phyloP scores from a whole-genome alignment of 92 coral and sea anemone genomes.

The Virgularia gustaviana region DNA sequence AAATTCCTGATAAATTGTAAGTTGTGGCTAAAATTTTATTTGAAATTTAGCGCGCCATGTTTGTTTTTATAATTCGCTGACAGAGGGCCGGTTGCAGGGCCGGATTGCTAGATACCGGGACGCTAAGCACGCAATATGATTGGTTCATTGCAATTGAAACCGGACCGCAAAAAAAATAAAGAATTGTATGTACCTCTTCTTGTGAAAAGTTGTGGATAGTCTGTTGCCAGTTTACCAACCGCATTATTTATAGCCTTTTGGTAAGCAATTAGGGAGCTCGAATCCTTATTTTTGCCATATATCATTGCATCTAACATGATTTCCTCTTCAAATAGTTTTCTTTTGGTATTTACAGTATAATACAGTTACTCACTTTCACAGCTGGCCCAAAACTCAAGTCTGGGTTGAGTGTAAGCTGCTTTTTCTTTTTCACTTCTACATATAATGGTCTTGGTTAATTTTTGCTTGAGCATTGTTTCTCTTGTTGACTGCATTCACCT shows the following conservation, averaged over 20 bases:
- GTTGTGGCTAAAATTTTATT: too few relatives aligned
- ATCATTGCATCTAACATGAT: neutral
- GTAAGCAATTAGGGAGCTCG: constrained; percentile 1
- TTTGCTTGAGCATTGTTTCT: neutral
- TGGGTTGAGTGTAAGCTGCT: constrained; percentile 4
- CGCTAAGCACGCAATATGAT: too few relatives aligned
- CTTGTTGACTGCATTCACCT: constrained; percentile 1
- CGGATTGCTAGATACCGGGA: too few relatives aligned
- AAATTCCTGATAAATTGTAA: too few relatives aligned
- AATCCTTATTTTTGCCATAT: constrained; percentile 11
- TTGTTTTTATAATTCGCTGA: too few relatives aligned
- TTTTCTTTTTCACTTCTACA: neutral
- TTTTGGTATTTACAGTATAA: neutral
- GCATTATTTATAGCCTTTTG: constrained; percentile 25
- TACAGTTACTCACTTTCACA: neutral
- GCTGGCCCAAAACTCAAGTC: constrained; percentile 10
- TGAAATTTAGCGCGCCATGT: too few relatives aligned
- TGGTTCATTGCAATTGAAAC: too few relatives aligned
- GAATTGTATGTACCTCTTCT: constrained; percentile 6
- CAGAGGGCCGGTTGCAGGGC: too few relatives aligned
- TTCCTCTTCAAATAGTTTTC: constrained; percentile 2
- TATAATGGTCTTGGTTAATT: neutral
- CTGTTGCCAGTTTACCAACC: constrained; percentile 17
- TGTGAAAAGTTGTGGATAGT: constrained; percentile 6
- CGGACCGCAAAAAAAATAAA: too few relatives aligned